Conservation (phyloP, 2,113 vertebrate species). For the Callaeas wilsoni region DNA sequence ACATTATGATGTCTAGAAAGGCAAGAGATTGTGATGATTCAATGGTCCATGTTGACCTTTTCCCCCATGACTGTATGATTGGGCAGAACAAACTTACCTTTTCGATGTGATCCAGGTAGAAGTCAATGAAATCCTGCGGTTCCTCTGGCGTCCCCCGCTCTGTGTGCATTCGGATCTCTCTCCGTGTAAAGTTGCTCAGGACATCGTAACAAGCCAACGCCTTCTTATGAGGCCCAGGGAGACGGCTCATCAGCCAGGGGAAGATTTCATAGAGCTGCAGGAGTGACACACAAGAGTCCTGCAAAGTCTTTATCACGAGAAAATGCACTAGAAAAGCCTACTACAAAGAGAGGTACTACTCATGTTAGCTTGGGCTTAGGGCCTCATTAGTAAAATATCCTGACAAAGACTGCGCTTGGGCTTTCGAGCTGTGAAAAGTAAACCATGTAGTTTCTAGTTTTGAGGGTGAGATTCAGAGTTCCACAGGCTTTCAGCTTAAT, state of each 20-base stretch:
- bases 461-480: neutral
- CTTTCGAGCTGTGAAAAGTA: neutral
- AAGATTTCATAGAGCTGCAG: conserved; percentile 59
- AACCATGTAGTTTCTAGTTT: neutral
- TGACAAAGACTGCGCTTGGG: neutral
- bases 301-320: neutral
- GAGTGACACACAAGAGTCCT: neutral
- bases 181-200: conserved; percentile 19
- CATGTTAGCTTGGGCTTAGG: neutral
- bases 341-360: neutral
- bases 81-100: conserved; percentile 29
- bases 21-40: neutral
- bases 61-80: neutral
- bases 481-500: neutral
- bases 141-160: neutral
- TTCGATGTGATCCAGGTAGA: conserved; percentile 60
- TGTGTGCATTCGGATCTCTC: conserved; percentile 39
- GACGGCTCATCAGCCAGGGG: conserved; percentile 37
- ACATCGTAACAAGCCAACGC: neutral
- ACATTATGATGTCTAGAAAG: neutral
- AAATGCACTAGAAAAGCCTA: neutral
- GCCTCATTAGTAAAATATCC: neutral
- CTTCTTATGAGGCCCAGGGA: conserved; percentile 61
- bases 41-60: neutral
- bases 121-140: conserved; percentile 57